A percentile compares a stretch with the other conserved stretches of the same genome.
These are phyloP conservation scores for Actinemys pallida DNA, from an alignment of 2,113 vertebrate genomes.

Conservation along the genomic window DNA sequence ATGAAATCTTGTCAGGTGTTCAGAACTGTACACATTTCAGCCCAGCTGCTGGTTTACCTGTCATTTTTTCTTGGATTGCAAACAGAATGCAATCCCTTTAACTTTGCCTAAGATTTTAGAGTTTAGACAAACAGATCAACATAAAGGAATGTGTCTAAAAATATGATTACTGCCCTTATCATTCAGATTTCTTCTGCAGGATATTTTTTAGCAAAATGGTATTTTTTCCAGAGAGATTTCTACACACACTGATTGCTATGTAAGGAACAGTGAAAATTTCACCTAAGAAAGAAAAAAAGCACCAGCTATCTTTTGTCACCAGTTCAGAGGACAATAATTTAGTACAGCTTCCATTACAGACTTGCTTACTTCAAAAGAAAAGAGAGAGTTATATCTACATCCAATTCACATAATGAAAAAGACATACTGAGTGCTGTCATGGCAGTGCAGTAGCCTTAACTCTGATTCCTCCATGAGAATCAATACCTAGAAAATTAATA, in stretches of 20 bases:
- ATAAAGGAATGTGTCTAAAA: background rate
- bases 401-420: background rate
- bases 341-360: background rate
- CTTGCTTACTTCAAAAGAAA: background rate
- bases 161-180: accelerated
- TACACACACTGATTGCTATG: background rate
- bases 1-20: background rate
- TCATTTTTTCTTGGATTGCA: background rate
- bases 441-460: constrained; percentile 12
- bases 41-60: background rate
- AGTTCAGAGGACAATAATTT: background rate
- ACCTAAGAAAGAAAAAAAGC: background rate
- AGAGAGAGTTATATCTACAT: background rate
- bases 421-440: background rate
- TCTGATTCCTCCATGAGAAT: constrained; percentile 7
- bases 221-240: background rate
- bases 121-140: background rate
- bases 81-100: background rate
- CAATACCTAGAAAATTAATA: constrained; percentile 30
- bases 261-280: background rate
- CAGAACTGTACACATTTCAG: background rate
- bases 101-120: background rate
- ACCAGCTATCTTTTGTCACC: background rate
- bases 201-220: background rate
- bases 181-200: background rate